Conservation (phyloP, 2,113 vertebrate genomes). For the Siniperca knerii region DNA sequence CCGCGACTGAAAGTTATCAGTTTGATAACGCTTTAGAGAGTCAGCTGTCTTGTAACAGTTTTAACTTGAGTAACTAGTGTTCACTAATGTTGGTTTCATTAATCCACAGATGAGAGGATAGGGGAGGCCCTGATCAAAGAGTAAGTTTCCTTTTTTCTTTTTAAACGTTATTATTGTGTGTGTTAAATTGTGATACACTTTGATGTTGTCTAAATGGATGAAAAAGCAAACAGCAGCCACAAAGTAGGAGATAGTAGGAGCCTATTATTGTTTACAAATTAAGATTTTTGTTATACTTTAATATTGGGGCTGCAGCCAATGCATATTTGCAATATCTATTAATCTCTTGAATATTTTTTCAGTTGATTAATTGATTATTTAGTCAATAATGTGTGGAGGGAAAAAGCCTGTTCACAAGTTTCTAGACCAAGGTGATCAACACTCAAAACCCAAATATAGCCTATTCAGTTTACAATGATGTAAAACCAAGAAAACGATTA, state of each 20-base stretch:
- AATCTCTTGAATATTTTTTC: too few species aligned
- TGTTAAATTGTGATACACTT: too few species aligned
- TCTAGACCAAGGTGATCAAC: too few species aligned
- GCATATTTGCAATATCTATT: too few species aligned
- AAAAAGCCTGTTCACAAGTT: too few species aligned
- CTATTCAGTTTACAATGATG: background rate
- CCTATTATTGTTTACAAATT: background rate
- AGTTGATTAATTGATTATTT: too few species aligned
- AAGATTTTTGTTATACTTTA: background rate
- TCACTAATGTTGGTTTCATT: background rate
- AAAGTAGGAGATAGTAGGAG: background rate
- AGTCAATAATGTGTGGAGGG: too few species aligned
- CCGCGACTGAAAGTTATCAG: too few species aligned
- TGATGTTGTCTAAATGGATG: background rate
- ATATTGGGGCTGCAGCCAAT: too few species aligned
- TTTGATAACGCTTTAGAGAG: background rate
- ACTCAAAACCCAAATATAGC: background rate
- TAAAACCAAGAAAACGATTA: background rate
- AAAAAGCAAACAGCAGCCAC: background rate
- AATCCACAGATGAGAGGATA: constrained; percentile 59
- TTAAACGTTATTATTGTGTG: too few species aligned
- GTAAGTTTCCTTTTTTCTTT: constrained; percentile 43
- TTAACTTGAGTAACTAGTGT: background rate
- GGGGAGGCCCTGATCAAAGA: constrained; percentile 61
- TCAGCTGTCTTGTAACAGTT: background rate